phyloP scores from a whole-genome alignment of 2,888 invertebrate species.

The Ctenicera cuprea region DNA sequence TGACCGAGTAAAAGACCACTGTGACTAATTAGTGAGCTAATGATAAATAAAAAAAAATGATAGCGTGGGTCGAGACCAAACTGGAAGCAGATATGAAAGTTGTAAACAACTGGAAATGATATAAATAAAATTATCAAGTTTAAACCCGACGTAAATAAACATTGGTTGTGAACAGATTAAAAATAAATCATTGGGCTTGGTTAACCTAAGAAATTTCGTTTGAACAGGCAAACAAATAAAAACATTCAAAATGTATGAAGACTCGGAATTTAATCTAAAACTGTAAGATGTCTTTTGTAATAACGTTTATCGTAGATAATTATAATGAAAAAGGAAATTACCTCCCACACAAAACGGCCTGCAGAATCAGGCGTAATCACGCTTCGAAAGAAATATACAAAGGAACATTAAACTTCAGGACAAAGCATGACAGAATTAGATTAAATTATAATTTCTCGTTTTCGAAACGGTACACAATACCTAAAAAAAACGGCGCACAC shows the following conservation, averaged over 20 bases:
- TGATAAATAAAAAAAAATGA: neutral
- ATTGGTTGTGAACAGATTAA: neutral
- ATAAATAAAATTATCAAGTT: neutral
- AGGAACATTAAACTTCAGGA: conserved; percentile 37
- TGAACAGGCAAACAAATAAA: too few species aligned
- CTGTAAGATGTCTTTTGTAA: neutral
- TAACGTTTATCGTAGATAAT: conserved; percentile 29
- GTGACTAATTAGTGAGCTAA: neutral
- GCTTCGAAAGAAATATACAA: conserved; percentile 40
- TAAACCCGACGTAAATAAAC: neutral
- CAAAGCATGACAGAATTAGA: conserved; percentile 38
- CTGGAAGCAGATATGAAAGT: conserved; percentile 1
- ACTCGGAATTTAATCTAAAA: too few species aligned
- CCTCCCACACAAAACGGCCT: conserved; percentile 29
- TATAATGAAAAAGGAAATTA: conserved; percentile 32
- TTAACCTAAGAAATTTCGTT: too few species aligned
- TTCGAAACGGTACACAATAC: conserved; percentile 29
- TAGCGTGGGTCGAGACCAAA: neutral
- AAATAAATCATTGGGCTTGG: too few species aligned
- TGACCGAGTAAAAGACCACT: neutral
- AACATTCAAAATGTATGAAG: too few species aligned
- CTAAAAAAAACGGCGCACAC: conserved; percentile 19
- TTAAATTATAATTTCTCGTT: conserved; percentile 36
- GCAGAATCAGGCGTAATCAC: conserved; percentile 34
- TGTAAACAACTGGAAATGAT: neutral